phyloP scores from a whole-genome alignment of 2,113 vertebrate species.

The Ia io region DNA sequence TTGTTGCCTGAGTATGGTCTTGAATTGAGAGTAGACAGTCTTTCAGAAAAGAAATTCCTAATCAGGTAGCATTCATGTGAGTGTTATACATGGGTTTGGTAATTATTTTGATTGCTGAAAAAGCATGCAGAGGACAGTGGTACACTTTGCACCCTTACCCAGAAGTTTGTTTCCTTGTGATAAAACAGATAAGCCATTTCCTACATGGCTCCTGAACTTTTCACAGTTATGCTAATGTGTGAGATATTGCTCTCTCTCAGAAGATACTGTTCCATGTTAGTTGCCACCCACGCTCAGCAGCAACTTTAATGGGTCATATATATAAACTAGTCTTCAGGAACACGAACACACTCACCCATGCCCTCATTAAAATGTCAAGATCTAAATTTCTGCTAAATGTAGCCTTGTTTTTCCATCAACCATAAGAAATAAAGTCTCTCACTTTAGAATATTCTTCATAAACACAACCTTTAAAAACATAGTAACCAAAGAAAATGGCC shows the following conservation, averaged over 20 bases:
- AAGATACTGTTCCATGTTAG: constrained; percentile 9
- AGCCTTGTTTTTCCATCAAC: constrained; percentile 46
- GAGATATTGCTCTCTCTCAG: constrained; percentile 29
- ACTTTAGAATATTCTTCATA: constrained; percentile 51
- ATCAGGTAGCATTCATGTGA: background rate
- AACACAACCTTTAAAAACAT: constrained; percentile 39
- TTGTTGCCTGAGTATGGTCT: background rate
- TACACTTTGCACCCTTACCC: constrained; percentile 70
- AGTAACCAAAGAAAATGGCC: constrained; percentile 2
- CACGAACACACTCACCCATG: constrained; percentile 58
- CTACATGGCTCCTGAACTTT: constrained; percentile 66
- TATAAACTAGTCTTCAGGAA: constrained; percentile 63
- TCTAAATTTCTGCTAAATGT: constrained; percentile 61
- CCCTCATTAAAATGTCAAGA: constrained; percentile 62
- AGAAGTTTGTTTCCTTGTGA: constrained; percentile 67
- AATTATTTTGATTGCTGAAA: constrained; percentile 45
- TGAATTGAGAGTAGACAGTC: background rate
- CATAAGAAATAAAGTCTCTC: background rate
- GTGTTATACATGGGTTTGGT: background rate
- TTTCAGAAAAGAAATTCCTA: background rate
- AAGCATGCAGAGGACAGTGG: constrained; percentile 46
- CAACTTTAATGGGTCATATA: constrained; percentile 72
- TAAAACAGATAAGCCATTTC: constrained; percentile 68
- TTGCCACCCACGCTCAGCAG: constrained; percentile 43
- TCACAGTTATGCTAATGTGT: constrained; percentile 46